phyloP scores from a whole-genome alignment of 1,140 invertebrate species.

The Dendroctonus valens region DNA sequence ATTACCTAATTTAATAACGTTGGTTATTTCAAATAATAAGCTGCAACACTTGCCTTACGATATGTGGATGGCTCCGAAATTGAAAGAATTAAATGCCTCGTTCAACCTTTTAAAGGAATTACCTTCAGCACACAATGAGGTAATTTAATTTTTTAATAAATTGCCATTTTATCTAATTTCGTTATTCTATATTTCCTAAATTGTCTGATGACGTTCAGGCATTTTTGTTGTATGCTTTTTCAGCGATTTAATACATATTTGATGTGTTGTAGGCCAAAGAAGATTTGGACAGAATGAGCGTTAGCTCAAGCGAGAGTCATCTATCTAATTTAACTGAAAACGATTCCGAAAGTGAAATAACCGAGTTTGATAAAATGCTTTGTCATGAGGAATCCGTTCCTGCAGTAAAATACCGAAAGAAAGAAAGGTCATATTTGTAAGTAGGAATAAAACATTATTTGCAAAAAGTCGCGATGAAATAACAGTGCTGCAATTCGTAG shows the following conservation, averaged over 20 bases:
- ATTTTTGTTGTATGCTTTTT: too few species aligned
- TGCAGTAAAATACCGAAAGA: slow-evolving; percentile 45
- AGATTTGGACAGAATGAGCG: slow-evolving; percentile 47
- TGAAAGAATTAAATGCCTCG: slow-evolving; percentile 88
- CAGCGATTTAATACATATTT: slow-evolving; percentile 3
- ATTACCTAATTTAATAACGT: slow-evolving; percentile 73
- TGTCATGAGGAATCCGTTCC: slow-evolving; percentile 39
- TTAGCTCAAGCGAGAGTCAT: slow-evolving; percentile 50
- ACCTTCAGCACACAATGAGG: slow-evolving; percentile 58
- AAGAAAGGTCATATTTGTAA: slow-evolving; percentile 47
- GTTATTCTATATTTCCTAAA: too few species aligned
- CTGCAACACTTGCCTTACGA: slow-evolving; percentile 80
- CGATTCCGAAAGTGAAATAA: slow-evolving; percentile 41
- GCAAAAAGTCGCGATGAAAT: not conserved
- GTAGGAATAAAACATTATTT: slow-evolving; percentile 9
- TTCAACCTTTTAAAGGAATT: slow-evolving; percentile 87
- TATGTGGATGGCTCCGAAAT: slow-evolving; percentile 86
- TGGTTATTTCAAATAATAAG: slow-evolving; percentile 94
- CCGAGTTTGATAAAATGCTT: slow-evolving; percentile 44
- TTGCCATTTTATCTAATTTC: too few species aligned
- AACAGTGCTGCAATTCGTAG: too few species aligned
- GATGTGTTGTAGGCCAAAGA: slow-evolving; percentile 41
- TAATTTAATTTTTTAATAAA: too few species aligned
- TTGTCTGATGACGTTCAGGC: too few species aligned
- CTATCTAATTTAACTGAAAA: slow-evolving; percentile 46